phyloP scores from a whole-genome alignment of 1,140 invertebrate genomes.

The Yoshiicerus persimilis region DNA sequence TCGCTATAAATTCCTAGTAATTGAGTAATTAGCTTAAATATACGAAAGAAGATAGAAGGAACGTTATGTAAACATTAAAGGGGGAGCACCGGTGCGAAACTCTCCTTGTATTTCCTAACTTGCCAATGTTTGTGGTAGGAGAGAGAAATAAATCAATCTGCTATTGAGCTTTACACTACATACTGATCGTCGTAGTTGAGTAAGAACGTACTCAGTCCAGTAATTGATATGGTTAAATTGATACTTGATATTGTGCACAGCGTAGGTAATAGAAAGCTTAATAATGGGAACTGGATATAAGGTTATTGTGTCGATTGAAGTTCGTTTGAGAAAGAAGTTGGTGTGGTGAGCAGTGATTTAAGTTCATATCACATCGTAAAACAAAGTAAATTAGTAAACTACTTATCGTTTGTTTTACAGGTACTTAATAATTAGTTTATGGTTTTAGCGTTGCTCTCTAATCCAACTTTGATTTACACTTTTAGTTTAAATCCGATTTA shows the following conservation, averaged over 20 bases:
- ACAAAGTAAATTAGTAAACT: background rate
- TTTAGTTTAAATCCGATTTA: background rate
- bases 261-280: no score
- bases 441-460: background rate
- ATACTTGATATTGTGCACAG: background rate
- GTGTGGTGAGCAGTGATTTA: background rate
- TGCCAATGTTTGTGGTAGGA: no score
- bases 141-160: background rate
- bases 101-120: no score
- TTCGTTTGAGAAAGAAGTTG: background rate
- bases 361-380: background rate
- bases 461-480: background rate
- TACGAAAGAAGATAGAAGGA: no score
- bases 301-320: background rate
- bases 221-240: background rate
- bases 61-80: no score
- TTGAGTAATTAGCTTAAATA: no score
- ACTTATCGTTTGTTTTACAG: background rate
- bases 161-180: background rate
- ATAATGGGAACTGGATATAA: background rate
- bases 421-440: background rate
- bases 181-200: background rate
- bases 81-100: no score
- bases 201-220: background rate
- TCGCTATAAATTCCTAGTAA: no score